phyloP scores from a whole-genome alignment of 2,113 vertebrate species.

The Aptenodytes forsteri region DNA sequence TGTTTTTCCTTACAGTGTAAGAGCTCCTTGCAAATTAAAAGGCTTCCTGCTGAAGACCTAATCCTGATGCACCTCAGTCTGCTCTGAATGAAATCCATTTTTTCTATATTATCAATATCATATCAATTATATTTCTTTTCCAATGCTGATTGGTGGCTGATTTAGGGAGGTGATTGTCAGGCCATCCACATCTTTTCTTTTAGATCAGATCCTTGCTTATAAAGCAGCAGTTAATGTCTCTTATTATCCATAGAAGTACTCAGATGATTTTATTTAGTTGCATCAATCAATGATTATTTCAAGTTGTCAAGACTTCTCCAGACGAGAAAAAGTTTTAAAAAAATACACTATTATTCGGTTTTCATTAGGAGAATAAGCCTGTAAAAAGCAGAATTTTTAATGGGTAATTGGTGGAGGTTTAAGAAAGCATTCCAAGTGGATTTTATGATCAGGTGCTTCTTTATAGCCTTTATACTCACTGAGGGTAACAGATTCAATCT shows the following conservation, averaged over 20 bases:
- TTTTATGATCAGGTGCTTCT: slow-evolving; percentile 70
- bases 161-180: background rate
- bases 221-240: background rate
- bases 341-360: background rate
- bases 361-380: slow-evolving; percentile 10
- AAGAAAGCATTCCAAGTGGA: slow-evolving; percentile 62
- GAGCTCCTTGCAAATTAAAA: slow-evolving; percentile 18
- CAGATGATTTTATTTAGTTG: slow-evolving; percentile 27
- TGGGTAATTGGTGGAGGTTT: slow-evolving; percentile 53
- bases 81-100: background rate
- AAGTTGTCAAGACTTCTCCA: slow-evolving; percentile 12
- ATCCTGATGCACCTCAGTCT: background rate
- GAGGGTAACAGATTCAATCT: slow-evolving; percentile 59
- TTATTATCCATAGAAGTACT: background rate
- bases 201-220: background rate
- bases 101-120: background rate
- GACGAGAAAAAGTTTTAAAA: background rate
- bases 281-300: slow-evolving; percentile 1
- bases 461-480: slow-evolving; percentile 57
- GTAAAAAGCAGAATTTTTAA: background rate
- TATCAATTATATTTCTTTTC: background rate
- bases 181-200: background rate
- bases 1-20: background rate
- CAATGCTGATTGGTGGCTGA: background rate
- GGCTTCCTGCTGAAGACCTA: background rate